A percentile compares a stretch with the other conserved stretches of the same genome.
Evolutionary conservation across 2,113 vertebrate species (phyloP).

Genomic region (Leucoraja erinaceus): DNA sequence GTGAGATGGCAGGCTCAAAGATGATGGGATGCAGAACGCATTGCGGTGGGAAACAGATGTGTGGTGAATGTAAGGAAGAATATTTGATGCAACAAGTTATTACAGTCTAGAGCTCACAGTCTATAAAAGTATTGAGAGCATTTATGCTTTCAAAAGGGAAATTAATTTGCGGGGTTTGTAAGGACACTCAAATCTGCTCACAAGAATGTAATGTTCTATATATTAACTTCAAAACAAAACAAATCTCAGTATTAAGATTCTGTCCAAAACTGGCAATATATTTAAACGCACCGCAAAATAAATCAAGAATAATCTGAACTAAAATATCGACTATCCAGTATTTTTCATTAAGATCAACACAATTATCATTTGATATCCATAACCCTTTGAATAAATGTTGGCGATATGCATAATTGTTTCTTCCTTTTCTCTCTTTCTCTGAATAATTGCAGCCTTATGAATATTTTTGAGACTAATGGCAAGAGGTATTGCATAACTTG

Average conservation of each 20-base stretch:
- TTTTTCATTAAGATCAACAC: neutral
- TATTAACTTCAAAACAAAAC: neutral
- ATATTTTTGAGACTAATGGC: neutral
- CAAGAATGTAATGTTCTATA: neutral
- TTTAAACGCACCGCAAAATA: neutral
- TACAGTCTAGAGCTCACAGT: no score
- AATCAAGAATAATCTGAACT: neutral
- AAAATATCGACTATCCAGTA: neutral
- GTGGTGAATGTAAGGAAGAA: no score
- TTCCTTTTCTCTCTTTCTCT: neutral
- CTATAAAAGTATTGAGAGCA: no score
- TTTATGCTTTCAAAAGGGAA: no score
- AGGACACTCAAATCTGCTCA: neutral
- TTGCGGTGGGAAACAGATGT: no score
- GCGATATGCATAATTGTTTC: neutral
- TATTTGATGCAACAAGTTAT: no score
- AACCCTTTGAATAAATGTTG: neutral
- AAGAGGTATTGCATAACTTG: neutral
- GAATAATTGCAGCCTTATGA: neutral
- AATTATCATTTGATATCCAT: neutral
- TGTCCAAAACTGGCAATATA: neutral
- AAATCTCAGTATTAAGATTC: constrained; percentile 1
- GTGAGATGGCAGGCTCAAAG: no score
- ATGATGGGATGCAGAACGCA: no score
- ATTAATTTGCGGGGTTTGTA: neutral